A percentile compares a stretch with the other conserved stretches of the same genome.
Evolutionary conservation across 2,888 invertebrate species (phyloP).

Genomic region (Selenia dentaria): DNA sequence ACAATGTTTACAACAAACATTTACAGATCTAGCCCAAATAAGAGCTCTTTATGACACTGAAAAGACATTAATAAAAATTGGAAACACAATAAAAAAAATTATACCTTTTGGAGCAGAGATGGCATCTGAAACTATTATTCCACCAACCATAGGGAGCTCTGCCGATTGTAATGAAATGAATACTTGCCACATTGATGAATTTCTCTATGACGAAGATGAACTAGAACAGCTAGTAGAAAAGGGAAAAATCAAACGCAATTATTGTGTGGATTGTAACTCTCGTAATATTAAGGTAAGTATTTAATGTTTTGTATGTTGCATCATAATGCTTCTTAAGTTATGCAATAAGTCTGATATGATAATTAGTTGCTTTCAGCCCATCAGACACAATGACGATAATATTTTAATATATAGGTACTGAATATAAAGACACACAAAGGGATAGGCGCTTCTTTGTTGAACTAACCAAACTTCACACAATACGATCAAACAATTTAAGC

Average conservation of each 20-base stretch:
- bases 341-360: too few relatives aligned
- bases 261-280: slow-evolving; percentile 68
- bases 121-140: slow-evolving; percentile 64
- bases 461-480: too few relatives aligned
- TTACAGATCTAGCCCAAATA: slow-evolving; percentile 61
- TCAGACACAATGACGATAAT: too few relatives aligned
- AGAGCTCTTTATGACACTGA: slow-evolving; percentile 51
- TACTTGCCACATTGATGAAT: slow-evolving; percentile 88
- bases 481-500: too few relatives aligned
- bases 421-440: too few relatives aligned
- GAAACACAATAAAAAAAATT: slow-evolving; percentile 58
- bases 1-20: too few relatives aligned
- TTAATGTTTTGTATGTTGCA: too few relatives aligned
- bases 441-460: too few relatives aligned
- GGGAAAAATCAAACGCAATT: slow-evolving; percentile 62
- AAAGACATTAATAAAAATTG: slow-evolving; percentile 59
- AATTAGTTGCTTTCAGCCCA: too few relatives aligned
- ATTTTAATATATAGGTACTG: too few relatives aligned
- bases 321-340: too few relatives aligned
- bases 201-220: slow-evolving; percentile 87
- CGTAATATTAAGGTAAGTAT: slow-evolving; percentile 60
- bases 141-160: slow-evolving; percentile 72
- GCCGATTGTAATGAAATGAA: slow-evolving; percentile 80
- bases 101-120: slow-evolving; percentile 71
- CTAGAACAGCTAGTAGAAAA: slow-evolving; percentile 73